Evolutionary conservation across 2,113 vertebrate genomes (phyloP).

Genomic region (Podocnemis expansa): DNA sequence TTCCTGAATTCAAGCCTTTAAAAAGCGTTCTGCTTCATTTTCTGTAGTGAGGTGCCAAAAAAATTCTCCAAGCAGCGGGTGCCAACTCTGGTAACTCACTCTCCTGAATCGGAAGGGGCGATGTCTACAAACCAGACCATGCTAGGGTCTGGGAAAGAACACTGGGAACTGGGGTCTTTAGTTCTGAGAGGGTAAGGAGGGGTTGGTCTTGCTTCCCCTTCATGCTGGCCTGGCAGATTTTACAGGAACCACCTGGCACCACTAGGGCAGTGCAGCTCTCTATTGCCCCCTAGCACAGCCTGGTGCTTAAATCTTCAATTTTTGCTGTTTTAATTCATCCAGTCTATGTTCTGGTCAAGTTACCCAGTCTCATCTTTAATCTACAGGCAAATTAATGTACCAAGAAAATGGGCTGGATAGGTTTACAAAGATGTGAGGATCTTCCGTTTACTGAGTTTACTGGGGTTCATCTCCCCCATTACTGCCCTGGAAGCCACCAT

Average conservation of each 20-base stretch:
- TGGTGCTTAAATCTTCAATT: background rate
- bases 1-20: background rate
- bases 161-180: background rate
- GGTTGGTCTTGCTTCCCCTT: background rate
- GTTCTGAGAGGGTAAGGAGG: background rate
- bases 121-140: background rate
- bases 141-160: background rate
- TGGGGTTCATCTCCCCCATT: background rate
- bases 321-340: background rate
- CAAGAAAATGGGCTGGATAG: background rate
- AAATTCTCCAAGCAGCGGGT: background rate
- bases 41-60: background rate
- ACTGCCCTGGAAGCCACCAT: background rate
- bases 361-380: background rate
- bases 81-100: background rate
- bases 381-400: background rate
- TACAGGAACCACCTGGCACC: background rate
- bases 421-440: background rate
- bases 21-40: background rate
- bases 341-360: background rate
- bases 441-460: background rate
- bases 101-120: background rate
- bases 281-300: background rate
- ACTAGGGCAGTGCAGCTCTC: background rate
- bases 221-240: background rate